phyloP scores from a whole-genome alignment of 2,113 vertebrate species.

The Lophochroa leadbeateri region DNA sequence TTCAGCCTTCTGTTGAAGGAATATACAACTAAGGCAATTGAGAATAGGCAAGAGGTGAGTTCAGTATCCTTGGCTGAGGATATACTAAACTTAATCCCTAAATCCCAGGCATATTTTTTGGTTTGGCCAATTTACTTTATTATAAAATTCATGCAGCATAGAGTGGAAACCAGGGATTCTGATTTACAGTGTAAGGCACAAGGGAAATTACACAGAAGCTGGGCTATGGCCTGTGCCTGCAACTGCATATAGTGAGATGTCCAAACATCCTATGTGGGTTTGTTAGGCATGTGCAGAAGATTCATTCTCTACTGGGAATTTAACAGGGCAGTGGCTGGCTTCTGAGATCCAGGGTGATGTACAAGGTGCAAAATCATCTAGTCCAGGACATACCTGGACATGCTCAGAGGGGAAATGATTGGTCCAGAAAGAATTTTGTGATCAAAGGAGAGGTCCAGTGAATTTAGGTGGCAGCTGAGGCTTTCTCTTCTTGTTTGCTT shows the following conservation, averaged over 20 bases:
- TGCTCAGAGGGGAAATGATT: not conserved
- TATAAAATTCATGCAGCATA: not conserved
- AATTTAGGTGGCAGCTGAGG: not conserved
- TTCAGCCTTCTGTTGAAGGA: not conserved
- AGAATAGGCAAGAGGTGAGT: not conserved
- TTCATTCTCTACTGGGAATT: not conserved
- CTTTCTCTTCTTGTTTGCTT: not conserved
- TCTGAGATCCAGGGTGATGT: not conserved
- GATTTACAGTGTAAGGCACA: not conserved
- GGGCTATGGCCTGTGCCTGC: rapidly evolving
- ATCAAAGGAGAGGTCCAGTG: not conserved
- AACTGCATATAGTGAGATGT: not conserved
- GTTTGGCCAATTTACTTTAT: not conserved
- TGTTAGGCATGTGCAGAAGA: not conserved
- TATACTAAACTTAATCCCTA: not conserved
- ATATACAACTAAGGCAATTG: not conserved
- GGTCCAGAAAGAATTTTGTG: not conserved
- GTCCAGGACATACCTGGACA: not conserved
- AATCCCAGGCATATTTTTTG: not conserved
- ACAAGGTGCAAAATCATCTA: not conserved
- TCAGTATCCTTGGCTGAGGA: not conserved
- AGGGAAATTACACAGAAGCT: not conserved
- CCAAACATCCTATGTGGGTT: not conserved
- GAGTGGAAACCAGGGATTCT: not conserved
- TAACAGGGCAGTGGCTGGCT: not conserved